Conservation (phyloP, 1,140 invertebrate species). For the Drusus annulatus region DNA sequence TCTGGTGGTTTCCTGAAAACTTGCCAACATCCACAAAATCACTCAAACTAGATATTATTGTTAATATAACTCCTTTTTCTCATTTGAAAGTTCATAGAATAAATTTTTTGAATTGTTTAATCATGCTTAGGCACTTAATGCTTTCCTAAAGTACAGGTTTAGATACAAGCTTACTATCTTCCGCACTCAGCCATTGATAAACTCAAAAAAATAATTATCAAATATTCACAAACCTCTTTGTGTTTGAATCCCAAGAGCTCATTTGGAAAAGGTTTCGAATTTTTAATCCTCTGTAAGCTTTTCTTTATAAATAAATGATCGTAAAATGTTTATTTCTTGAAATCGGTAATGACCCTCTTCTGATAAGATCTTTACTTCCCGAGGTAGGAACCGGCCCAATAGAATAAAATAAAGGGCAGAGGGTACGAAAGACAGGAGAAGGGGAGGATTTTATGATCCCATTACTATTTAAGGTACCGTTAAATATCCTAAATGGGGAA, state of each 20-base stretch:
- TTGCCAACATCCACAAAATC: too few species aligned
- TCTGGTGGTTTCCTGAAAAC: too few species aligned
- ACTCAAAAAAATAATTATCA: too few species aligned
- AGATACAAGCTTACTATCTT: too few species aligned
- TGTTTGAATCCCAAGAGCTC: neutral
- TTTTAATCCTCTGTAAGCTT: neutral
- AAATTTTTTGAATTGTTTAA: too few species aligned
- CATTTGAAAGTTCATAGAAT: too few species aligned
- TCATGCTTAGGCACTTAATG: too few species aligned
- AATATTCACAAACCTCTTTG: too few species aligned
- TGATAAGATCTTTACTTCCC: conserved; percentile 11
- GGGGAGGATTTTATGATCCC: conserved; percentile 41
- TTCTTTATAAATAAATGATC: conserved; percentile 7
- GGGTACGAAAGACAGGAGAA: neutral
- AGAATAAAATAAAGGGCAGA: neutral
- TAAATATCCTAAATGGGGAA: conserved; percentile 17
- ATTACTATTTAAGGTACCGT: conserved; percentile 46
- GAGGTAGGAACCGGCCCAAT: neutral
- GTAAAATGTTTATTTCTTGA: conserved; percentile 14
- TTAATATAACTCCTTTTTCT: too few species aligned
- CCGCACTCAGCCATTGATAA: too few species aligned
- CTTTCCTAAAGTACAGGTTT: too few species aligned
- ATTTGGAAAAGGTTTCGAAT: neutral
- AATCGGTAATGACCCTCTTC: conserved; percentile 14
- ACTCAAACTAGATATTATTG: too few species aligned